Base-by-base conservation (phyloP, 2,888 invertebrate species). In the Sinodicranocentrus sp. region DNA sequence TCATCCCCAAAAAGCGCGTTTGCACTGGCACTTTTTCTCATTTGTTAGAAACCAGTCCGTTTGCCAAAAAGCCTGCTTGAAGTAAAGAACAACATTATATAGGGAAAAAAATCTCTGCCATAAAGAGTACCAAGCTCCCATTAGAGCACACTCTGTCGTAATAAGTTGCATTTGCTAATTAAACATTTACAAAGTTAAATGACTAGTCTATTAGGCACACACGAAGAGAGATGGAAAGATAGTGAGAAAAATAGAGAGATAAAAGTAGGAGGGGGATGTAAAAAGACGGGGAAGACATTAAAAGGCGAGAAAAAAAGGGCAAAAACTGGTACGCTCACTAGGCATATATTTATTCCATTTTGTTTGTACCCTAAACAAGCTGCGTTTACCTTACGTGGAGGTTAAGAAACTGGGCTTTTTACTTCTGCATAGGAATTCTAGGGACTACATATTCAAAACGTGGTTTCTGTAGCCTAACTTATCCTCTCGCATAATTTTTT, bases 271-370 rank as follows among this genome's bases (percentile, higher is more conserved):
- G 48, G 26, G 26, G 23, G 68, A 68, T 15, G 48, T 17, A 44
- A 48, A 25, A 43, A 25, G 43, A 57, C 54, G 59, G 67, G 77
- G 59, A 59, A 59, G 67, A 57, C 19, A 63, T 75, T 75, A 76
- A 67, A 68, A 77, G 77, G 68, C 68, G 77, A 67, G 77, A 77
- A 52, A 77, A 68, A 76, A 68, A 59, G 77, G 26, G 75, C 52
- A 68, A 65, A 61, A 75, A 75, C 75, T 33, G 75, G 75, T 75
- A 75, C 52, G 39, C n/a, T 52, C 70, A 54, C 65, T 61, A 13
- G 15, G n/a, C 17, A 13, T 71, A 25, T 48, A 5, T 57, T 15
- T 71, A 19, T 54, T 28, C n/a, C 21, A 15, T 72, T 72, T 72
- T 59, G 28, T 71, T 72, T 72, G 59, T 71, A 71, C 19, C 13